These are phyloP conservation scores for Neosilurus mollespiculum DNA, from an alignment of 2,797 vertebrate genomes.

Conservation along the genomic window DNA sequence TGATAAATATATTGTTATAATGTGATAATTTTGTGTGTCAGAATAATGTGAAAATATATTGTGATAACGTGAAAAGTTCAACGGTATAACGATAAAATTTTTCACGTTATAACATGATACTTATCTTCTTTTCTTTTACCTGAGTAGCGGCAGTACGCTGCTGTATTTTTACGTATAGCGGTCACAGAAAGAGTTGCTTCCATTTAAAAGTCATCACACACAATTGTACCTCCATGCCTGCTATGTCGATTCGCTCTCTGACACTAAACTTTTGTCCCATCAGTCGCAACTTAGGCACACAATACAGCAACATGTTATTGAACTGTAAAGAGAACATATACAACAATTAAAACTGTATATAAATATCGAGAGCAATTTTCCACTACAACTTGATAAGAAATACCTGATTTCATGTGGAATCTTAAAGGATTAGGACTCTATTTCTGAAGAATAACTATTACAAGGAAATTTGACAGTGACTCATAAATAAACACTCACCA, in stretches of 20 bases:
- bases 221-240: slow-evolving; percentile 85
- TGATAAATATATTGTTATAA: too few relatives aligned
- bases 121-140: too few relatives aligned
- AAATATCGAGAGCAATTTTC: too few relatives aligned
- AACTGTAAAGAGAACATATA: slow-evolving; percentile 75
- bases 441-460: background rate
- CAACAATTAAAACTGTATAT: slow-evolving; percentile 7
- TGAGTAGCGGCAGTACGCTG: too few relatives aligned
- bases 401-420: background rate
- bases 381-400: background rate
- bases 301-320: slow-evolving; percentile 97
- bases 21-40: too few relatives aligned
- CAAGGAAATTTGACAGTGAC: background rate
- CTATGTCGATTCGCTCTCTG: slow-evolving; percentile 92
- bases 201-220: background rate
- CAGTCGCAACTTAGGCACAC: slow-evolving; percentile 91
- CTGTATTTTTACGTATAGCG: too few relatives aligned
- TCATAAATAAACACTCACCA: slow-evolving; percentile 76
- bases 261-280: slow-evolving; percentile 98
- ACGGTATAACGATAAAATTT: too few relatives aligned
- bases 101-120: too few relatives aligned
- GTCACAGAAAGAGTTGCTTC: background rate
- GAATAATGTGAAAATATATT: too few relatives aligned
- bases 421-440: background rate
- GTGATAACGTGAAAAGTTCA: too few relatives aligned